A percentile compares a stretch with the other conserved stretches of the same genome.
Evolutionary conservation across 1,140 invertebrate genomes (phyloP).

Genomic region (Trichonephila clavata): DNA sequence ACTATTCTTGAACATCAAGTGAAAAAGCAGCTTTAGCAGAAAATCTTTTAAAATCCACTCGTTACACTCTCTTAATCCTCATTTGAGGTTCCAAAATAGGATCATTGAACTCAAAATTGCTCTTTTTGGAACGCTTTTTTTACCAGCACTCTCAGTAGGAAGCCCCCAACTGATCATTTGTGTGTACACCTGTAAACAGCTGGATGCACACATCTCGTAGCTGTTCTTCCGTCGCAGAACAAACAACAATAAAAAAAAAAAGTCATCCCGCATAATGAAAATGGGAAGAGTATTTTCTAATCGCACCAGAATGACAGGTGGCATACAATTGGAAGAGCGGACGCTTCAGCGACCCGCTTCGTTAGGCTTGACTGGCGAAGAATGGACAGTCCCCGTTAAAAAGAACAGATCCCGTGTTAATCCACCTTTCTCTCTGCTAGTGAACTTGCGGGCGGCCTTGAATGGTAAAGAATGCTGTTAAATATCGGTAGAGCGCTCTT

Average conservation of each 20-base stretch:
- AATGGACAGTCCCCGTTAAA: conserved; percentile 59
- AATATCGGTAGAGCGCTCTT: conserved; percentile 48
- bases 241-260: background rate
- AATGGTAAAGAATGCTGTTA: conserved; percentile 15
- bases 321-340: conserved; percentile 11
- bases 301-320: conserved; percentile 46
- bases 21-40: background rate
- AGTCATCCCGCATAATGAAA: background rate
- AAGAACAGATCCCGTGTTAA: conserved; percentile 40
- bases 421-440: background rate
- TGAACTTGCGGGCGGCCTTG: background rate
- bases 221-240: conserved; percentile 20
- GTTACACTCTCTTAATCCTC: background rate
- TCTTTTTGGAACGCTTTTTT: background rate
- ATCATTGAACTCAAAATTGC: background rate
- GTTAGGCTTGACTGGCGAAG: conserved; percentile 54
- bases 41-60: background rate
- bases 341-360: conserved; percentile 2
- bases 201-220: conserved; percentile 5
- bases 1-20: too few species aligned
- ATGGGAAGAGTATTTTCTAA: conserved; percentile 25
- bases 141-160: background rate
- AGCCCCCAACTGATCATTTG: conserved; percentile 27
- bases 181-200: conserved; percentile 45
- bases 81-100: background rate